phyloP scores from a whole-genome alignment of 2,888 invertebrate species.

The Xestia xanthographa region DNA sequence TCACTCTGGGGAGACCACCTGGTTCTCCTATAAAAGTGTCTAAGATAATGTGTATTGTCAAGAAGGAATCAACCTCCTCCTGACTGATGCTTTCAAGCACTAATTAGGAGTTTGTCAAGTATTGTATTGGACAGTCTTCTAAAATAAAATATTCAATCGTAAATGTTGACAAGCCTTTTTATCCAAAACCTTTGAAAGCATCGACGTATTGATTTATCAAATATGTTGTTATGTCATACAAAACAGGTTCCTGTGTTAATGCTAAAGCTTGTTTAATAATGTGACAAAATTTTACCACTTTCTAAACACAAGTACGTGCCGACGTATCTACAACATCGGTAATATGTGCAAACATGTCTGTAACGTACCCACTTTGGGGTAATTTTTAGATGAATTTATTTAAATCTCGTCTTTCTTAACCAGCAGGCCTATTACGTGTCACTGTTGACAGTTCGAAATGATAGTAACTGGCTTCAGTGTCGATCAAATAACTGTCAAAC shows the following conservation, averaged over 20 bases:
- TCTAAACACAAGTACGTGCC: conserved; percentile 40
- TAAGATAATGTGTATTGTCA: background rate
- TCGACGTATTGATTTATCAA: background rate
- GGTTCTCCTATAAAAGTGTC: background rate
- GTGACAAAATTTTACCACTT: conserved; percentile 47
- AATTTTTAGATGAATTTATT: background rate
- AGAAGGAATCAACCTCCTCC: background rate
- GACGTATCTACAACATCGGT: background rate
- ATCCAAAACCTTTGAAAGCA: too few relatives aligned
- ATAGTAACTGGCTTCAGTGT: too few relatives aligned
- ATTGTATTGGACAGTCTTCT: background rate
- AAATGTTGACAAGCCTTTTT: background rate
- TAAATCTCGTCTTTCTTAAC: background rate
- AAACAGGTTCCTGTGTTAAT: conserved; percentile 39
- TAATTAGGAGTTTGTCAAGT: background rate
- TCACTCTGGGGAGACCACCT: background rate
- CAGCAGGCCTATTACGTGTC: too few relatives aligned
- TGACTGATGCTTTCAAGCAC: background rate
- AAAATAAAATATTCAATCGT: background rate
- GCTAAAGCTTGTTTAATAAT: conserved; percentile 29
- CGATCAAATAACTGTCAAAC: too few relatives aligned
- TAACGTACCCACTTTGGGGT: background rate
- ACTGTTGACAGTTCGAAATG: too few relatives aligned
- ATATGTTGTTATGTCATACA: conserved; percentile 46
- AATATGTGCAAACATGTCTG: background rate